A percentile compares a stretch with the other conserved stretches of the same genome.
These are phyloP conservation scores for Syngnathus typhle DNA, from an alignment of 2,113 vertebrate genomes.

Conservation along the genomic window DNA sequence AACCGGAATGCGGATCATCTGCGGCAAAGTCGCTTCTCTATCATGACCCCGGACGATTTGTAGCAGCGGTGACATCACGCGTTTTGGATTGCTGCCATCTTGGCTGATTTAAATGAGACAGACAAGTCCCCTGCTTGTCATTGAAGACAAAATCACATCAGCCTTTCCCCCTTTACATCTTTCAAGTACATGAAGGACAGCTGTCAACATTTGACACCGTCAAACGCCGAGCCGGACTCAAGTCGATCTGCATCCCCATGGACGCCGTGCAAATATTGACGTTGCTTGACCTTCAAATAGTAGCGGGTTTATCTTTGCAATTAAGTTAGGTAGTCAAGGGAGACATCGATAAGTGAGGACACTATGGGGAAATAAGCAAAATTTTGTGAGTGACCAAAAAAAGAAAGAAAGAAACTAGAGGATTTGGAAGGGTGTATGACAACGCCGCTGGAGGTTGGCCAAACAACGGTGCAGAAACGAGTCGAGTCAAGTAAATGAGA, in stretches of 20 bases:
- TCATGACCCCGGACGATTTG: slow-evolving; percentile 3
- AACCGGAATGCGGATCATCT: slow-evolving; percentile 7
- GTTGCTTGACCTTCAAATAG: slow-evolving; percentile 42
- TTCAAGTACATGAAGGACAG: slow-evolving; percentile 35
- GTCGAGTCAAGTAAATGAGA: slow-evolving; percentile 21
- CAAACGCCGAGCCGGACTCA: slow-evolving; percentile 12
- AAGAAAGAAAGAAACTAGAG: slow-evolving; percentile 8
- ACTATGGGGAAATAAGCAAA: slow-evolving; percentile 22
- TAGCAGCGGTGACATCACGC: background rate
- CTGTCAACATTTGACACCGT: slow-evolving; percentile 42
- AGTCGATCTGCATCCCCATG: slow-evolving; percentile 9
- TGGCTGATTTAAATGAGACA: slow-evolving; percentile 3
- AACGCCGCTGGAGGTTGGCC: slow-evolving; percentile 3
- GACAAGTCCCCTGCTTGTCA: background rate
- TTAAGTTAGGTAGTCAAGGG: slow-evolving; percentile 18
- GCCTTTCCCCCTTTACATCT: slow-evolving; percentile 5
- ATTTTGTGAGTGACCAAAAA: slow-evolving; percentile 8
- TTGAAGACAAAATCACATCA: slow-evolving; percentile 12
- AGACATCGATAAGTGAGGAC: slow-evolving; percentile 30
- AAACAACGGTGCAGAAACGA: slow-evolving; percentile 8
- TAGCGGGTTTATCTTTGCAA: slow-evolving; percentile 28
- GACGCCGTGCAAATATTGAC: slow-evolving; percentile 37
- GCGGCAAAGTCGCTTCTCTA: slow-evolving; percentile 1
- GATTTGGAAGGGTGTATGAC: slow-evolving; percentile 22
- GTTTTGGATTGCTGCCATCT: background rate